Percentiles rank a stretch among this genome's conserved stretches.
Conservation (phyloP, 92 coral and sea anemone species). For the Blastomussa wellsi region DNA sequence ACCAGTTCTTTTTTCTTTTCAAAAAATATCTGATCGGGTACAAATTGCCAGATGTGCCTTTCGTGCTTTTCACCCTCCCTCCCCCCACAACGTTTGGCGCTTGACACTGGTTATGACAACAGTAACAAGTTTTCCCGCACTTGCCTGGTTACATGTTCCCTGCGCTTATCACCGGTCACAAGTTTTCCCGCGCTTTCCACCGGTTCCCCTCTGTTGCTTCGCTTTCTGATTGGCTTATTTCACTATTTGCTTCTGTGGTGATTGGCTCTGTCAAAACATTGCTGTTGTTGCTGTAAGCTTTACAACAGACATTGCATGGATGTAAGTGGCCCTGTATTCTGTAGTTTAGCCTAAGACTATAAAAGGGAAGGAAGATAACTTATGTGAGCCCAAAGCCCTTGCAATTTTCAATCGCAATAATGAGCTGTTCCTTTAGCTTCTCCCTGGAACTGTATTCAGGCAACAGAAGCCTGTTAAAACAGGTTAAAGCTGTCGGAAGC, state of each 20-base stretch:
- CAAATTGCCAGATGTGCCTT: neutral
- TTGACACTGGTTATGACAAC: no score
- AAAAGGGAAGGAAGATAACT: neutral
- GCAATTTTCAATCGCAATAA: conserved; percentile 93
- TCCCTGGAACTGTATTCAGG: conserved; percentile 73
- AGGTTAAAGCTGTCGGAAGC: conserved; percentile 89
- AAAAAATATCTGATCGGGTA: neutral
- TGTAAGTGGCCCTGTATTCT: no score
- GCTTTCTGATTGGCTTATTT: neutral
- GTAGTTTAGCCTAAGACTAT: no score
- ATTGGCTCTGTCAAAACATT: neutral
- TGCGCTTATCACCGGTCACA: neutral
- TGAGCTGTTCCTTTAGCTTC: conserved; percentile 73
- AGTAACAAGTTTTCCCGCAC: no score
- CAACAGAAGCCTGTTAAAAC: conserved; percentile 90
- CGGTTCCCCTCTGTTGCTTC: neutral
- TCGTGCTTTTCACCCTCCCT: no score
- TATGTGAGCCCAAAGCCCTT: conserved; percentile 95
- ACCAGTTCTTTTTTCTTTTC: neutral
- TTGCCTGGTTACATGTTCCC: neutral
- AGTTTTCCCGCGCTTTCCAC: neutral
- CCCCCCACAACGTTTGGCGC: no score
- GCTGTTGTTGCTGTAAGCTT: neutral
- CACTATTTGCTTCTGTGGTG: neutral
- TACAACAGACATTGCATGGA: neutral